Evolutionary conservation across 2,797 vertebrate species (phyloP), one percentile per base, ranked within the genome.

Genomic region (Melanotaenia maccullochi): DNA sequence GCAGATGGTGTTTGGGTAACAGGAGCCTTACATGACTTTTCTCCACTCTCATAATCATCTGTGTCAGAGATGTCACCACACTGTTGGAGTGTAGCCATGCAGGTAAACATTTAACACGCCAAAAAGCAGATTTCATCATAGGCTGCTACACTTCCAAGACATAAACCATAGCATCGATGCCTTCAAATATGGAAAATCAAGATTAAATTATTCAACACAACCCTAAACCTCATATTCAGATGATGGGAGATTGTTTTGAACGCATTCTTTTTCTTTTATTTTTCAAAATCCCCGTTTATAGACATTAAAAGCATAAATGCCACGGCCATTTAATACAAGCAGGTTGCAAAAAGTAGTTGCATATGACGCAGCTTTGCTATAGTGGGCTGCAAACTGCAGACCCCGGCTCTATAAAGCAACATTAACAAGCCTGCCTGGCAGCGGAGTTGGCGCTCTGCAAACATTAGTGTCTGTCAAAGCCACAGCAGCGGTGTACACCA

Each of bases 1-100:
- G 79, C 91, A 93, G 90, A 93, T 93, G 90, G 90, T 81, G 89
- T 92, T 90, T 85, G 88, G 86, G 81, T 87, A 86, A 90, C 83
- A 77, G 65, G 72, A 83, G 74, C 84, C 86, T 91, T 87, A 82
- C 85, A 89, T 92, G 88, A 91, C 90, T 92, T 82, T 82, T 67
- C 66, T 75, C 65, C 68, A 30, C 68, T 70, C 61, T 56, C 65
- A 71, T 74, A 60, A 81, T 78, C 71, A 62, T 70, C 63, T 63
- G 68, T 64, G 67, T 72, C 68, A 24, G 32, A 67, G 65, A 25
- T 71, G 52, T 72, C 55, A 68, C 33, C 73, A 81, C 72, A 67
- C 62, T 68, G 65, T 66, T 76, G 68, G 57, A 42, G 61, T 69
- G 49, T 58, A 60, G 65, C 47, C 24, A 54, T 47, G 61, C 69